A percentile compares a stretch with the other conserved stretches of the same genome.
phyloP scores from a whole-genome alignment of 1,140 invertebrate genomes.

The Sitobion miscanthi region DNA sequence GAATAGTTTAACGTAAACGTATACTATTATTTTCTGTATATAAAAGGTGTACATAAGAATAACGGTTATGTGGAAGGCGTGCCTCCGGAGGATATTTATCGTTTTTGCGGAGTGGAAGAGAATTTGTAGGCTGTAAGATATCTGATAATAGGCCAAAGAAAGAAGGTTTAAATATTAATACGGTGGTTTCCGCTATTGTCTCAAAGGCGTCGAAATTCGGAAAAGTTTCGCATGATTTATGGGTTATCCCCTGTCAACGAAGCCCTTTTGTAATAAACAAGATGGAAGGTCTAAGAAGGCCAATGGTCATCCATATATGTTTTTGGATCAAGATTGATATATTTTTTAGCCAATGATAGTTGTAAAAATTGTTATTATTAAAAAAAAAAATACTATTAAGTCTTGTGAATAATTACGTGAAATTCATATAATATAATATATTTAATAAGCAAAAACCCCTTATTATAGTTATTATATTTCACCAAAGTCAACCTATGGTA shows the following conservation, averaged over 20 bases:
- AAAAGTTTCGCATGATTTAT: slow-evolving; percentile 54
- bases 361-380: background rate
- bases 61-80: slow-evolving; percentile 7
- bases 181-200: slow-evolving; percentile 36
- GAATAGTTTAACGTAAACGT: background rate
- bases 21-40: background rate
- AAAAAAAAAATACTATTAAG: background rate
- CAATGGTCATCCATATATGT: slow-evolving; percentile 33
- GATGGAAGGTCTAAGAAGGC: slow-evolving; percentile 14
- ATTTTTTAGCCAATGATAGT: background rate
- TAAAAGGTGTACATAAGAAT: background rate
- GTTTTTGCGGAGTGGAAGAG: background rate
- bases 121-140: slow-evolving; percentile 25
- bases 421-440: background rate
- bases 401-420: background rate
- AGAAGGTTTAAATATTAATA: slow-evolving; percentile 54
- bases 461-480: background rate
- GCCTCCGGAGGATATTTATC: slow-evolving; percentile 17
- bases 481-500: no score
- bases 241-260: slow-evolving; percentile 33
- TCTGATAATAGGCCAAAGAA: slow-evolving; percentile 48
- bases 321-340: slow-evolving; percentile 20
- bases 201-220: slow-evolving; percentile 40
- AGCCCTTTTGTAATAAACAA: slow-evolving; percentile 45
- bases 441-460: background rate